A percentile compares a stretch with the other conserved stretches of the same genome.
These are phyloP conservation scores for Corvus cornix DNA, from an alignment of 2,113 vertebrate genomes.

Conservation along the genomic window DNA sequence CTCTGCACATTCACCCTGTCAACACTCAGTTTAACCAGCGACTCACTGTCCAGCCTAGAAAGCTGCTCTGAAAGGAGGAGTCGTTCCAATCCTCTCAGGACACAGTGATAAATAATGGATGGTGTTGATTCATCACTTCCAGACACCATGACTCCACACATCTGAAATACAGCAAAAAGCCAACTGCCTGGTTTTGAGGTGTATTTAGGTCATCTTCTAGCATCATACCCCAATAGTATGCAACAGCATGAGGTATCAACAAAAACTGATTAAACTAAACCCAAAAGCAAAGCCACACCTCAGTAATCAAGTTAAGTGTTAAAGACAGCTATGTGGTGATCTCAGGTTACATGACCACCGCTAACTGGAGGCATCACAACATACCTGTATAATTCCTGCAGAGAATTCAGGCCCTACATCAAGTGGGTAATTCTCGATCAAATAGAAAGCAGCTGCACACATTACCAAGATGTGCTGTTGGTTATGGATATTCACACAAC, in stretches of 20 bases:
- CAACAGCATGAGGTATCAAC: neutral
- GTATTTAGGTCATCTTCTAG: neutral
- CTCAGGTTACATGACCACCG: neutral
- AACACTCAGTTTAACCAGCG: slow-evolving; percentile 93
- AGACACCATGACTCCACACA: slow-evolving; percentile 94
- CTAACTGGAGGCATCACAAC: neutral
- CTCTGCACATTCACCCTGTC: slow-evolving; percentile 95
- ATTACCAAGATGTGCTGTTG: slow-evolving; percentile 97
- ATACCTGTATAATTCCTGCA: slow-evolving; percentile 91
- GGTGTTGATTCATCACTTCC: slow-evolving; percentile 93
- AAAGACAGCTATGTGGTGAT: neutral
- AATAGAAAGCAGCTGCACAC: slow-evolving; percentile 96
- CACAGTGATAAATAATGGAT: slow-evolving; percentile 92
- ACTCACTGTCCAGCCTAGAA: slow-evolving; percentile 89
- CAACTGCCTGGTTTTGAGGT: neutral
- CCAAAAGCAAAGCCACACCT: neutral
- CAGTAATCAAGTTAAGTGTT: neutral
- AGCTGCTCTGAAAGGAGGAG: slow-evolving; percentile 95
- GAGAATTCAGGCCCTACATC: slow-evolving; percentile 96
- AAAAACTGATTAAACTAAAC: neutral
- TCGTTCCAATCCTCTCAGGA: slow-evolving; percentile 92
- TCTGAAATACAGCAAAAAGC: slow-evolving; percentile 63
- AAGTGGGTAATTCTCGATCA: slow-evolving; percentile 97
- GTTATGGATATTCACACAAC: slow-evolving; percentile 93
- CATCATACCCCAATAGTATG: neutral